These are phyloP conservation scores for Camponotus pennsylvanicus DNA, from an alignment of 1,140 invertebrate species.

Conservation along the genomic window DNA sequence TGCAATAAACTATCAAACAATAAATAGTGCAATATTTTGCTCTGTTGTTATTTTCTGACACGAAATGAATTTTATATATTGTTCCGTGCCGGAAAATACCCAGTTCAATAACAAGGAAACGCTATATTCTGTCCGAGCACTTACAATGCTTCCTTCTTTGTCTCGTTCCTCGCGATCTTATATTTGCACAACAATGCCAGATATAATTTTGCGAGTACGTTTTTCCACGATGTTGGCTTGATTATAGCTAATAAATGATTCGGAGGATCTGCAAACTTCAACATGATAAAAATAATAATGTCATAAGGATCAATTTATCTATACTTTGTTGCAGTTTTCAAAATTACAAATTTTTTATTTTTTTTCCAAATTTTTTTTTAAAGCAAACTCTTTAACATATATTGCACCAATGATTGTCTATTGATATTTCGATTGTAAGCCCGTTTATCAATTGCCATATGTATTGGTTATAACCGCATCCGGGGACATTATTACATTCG, in stretches of 20 bases:
- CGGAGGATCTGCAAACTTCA: background rate
- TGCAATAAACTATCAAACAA: slow-evolving; percentile 1
- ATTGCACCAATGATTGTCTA: background rate
- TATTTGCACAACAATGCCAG: background rate
- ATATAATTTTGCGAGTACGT: background rate
- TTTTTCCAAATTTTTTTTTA: background rate
- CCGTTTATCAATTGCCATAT: slow-evolving; percentile 44
- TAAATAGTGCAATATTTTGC: background rate
- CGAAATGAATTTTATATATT: slow-evolving; percentile 41
- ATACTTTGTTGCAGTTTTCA: background rate
- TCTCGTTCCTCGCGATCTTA: background rate
- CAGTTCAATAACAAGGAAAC: slow-evolving; percentile 8
- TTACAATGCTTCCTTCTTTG: slow-evolving; percentile 21
- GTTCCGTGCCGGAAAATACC: slow-evolving; percentile 10
- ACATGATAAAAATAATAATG: background rate
- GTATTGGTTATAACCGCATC: background rate
- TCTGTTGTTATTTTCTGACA: background rate
- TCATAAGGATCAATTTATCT: background rate
- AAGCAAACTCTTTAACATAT: background rate
- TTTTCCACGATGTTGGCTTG: background rate
- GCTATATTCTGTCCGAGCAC: background rate
- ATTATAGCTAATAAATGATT: background rate
- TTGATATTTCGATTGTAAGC: slow-evolving; percentile 17
- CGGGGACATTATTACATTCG: slow-evolving; percentile 56
- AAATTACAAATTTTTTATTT: background rate